Evolutionary conservation across 2,797 vertebrate genomes (phyloP).

Genomic region (Rhincodon typus): DNA sequence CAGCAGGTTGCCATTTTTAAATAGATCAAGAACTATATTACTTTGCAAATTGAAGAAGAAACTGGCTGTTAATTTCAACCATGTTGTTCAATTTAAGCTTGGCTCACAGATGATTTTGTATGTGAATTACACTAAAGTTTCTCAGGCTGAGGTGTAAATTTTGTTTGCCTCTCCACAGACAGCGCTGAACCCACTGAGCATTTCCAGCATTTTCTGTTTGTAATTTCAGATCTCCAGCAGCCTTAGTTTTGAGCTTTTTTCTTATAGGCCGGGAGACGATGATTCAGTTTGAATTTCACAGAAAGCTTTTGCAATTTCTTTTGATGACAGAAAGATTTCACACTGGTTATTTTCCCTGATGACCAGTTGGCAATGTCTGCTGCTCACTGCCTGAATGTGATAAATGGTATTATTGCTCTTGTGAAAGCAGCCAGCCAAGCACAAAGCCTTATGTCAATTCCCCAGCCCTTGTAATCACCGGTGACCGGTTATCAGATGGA

Average conservation of each 20-base stretch:
- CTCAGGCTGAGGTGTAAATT: neutral
- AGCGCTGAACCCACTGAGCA: neutral
- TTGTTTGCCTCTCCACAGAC: neutral
- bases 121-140: neutral
- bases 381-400: neutral
- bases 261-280: neutral
- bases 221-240: neutral
- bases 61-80: neutral
- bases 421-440: neutral
- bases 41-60: neutral
- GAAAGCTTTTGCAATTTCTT: neutral
- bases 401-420: conserved; percentile 18
- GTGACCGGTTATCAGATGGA: neutral
- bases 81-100: neutral
- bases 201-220: neutral
- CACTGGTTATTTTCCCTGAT: neutral
- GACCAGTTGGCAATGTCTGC: neutral
- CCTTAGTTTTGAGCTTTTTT: neutral
- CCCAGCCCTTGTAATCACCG: conserved; percentile 2
- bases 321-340: conserved; percentile 30
- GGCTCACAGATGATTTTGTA: neutral
- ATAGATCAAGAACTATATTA: neutral
- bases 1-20: neutral
- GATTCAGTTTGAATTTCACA: neutral
- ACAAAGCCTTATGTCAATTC: neutral